Conservation (phyloP, 1,140 invertebrate genomes). For the Proales similis region DNA sequence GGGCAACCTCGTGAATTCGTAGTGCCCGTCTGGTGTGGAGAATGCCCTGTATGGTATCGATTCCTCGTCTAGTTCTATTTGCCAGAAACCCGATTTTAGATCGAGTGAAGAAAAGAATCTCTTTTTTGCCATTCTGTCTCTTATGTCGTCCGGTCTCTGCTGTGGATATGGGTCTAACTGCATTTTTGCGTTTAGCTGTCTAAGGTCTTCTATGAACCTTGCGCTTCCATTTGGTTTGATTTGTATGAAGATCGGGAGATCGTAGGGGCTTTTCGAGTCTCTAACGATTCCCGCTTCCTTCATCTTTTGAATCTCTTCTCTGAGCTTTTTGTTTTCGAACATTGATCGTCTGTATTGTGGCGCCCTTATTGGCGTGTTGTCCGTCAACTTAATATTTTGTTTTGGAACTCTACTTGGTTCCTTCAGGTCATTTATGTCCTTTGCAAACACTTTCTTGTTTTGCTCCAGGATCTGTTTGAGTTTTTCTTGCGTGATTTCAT, state of each 20-base stretch:
- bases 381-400: slow-evolving; percentile 7
- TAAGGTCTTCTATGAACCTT: too few relatives aligned
- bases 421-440: background rate
- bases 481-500: too few relatives aligned
- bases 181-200: too few relatives aligned
- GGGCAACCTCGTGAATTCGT: slow-evolving; percentile 41
- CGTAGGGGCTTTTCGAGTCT: too few relatives aligned
- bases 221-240: too few relatives aligned
- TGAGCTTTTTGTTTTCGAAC: slow-evolving; percentile 4
- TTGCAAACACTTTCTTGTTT: slow-evolving; percentile 6
- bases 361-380: slow-evolving; percentile 12
- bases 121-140: background rate
- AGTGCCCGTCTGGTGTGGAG: background rate
- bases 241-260: too few relatives aligned
- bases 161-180: too few relatives aligned
- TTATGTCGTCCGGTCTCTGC: too few relatives aligned
- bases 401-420: slow-evolving; percentile 6
- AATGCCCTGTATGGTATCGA: slow-evolving; percentile 42
- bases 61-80: slow-evolving; percentile 43
- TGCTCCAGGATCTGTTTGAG: background rate
- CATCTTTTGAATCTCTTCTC: slow-evolving; percentile 13
- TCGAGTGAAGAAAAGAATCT: slow-evolving; percentile 44
- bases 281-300: too few relatives aligned
- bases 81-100: slow-evolving; percentile 46
- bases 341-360: background rate